These are phyloP conservation scores for Cyanoliseus patagonus DNA, from an alignment of 2,113 vertebrate species.

Conservation along the genomic window DNA sequence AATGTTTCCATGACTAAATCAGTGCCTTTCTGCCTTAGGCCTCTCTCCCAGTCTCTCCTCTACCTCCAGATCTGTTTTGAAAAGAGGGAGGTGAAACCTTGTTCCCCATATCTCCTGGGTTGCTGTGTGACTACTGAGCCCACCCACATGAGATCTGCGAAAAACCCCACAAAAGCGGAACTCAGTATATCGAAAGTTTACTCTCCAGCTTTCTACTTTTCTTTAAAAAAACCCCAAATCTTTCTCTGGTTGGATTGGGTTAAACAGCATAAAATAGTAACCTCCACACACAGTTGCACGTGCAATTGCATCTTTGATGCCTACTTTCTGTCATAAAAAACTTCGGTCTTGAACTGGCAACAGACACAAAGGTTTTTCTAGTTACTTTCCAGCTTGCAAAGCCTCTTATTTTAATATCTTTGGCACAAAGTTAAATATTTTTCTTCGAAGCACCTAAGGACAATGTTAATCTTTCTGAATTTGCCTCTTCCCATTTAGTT, in stretches of 20 bases:
- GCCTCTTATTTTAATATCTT: slow-evolving; percentile 1
- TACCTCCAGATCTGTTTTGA: neutral
- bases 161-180: neutral
- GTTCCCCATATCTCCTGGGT: neutral
- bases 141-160: neutral
- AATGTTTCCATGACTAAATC: neutral
- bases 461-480: neutral
- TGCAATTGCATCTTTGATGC: neutral
- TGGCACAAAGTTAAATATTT: neutral
- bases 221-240: neutral
- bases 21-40: neutral
- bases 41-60: neutral
- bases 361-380: neutral
- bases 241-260: neutral
- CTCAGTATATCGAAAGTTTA: neutral
- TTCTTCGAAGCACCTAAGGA: neutral
- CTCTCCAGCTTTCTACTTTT: neutral
- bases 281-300: neutral
- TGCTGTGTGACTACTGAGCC: neutral
- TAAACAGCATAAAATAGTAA: neutral
- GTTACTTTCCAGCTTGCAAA: neutral
- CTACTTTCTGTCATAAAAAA: neutral
- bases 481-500: slow-evolving; percentile 36
- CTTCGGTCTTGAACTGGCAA: neutral
- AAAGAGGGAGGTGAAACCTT: neutral